phyloP scores from a whole-genome alignment of 2,113 vertebrate species.

The Phocoena phocoena region DNA sequence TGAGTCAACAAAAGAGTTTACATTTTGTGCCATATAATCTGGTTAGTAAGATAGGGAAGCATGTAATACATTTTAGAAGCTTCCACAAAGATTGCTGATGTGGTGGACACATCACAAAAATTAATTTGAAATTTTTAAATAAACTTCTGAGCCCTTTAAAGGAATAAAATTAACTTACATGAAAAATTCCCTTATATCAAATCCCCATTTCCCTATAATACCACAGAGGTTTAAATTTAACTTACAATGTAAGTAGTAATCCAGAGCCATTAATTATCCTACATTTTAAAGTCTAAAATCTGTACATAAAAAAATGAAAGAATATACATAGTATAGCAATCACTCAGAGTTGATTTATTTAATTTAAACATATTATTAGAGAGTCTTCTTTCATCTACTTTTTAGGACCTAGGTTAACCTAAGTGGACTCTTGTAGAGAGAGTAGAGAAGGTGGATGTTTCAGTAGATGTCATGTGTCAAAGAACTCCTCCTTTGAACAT shows the following conservation, averaged over 20 bases:
- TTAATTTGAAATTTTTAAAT: background rate
- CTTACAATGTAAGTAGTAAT: background rate
- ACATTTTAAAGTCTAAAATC: slow-evolving; percentile 33
- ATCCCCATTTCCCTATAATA: background rate
- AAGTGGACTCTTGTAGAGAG: background rate
- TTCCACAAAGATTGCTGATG: background rate
- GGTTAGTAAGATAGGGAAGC: background rate
- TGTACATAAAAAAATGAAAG: slow-evolving; percentile 5
- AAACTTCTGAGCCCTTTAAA: background rate
- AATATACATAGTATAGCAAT: background rate
- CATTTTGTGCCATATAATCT: background rate
- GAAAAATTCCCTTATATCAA: slow-evolving; percentile 26
- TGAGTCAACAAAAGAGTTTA: background rate
- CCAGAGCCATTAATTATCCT: slow-evolving; percentile 24
- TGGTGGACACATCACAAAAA: background rate
- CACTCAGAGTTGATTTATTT: background rate
- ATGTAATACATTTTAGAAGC: slow-evolving; percentile 2
- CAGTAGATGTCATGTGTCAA: background rate
- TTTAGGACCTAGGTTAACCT: background rate
- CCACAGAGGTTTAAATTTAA: slow-evolving; percentile 29
- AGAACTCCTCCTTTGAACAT: background rate
- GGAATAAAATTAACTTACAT: slow-evolving; percentile 22
- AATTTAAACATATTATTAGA: background rate
- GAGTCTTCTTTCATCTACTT: background rate
- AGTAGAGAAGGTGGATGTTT: background rate